Conservation (phyloP, 1,140 invertebrate genomes). For the Aphis gossypii region DNA sequence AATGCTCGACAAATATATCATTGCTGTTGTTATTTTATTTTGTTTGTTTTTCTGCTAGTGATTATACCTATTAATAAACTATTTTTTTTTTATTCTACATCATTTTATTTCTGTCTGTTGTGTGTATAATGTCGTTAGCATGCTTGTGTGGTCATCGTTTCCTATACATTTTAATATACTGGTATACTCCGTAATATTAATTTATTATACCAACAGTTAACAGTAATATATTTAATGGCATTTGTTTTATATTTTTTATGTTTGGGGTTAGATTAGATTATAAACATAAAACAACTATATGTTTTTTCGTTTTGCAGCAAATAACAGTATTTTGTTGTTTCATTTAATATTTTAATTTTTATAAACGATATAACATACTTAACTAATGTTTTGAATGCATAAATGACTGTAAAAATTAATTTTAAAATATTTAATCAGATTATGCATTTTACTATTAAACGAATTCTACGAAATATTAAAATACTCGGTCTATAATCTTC, state of each 20-base stretch:
- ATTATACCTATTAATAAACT: slow-evolving; percentile 28
- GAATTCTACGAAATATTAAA: too few species aligned
- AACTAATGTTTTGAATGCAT: neutral
- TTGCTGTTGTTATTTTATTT: slow-evolving; percentile 1
- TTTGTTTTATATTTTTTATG: slow-evolving; percentile 6
- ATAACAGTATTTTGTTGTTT: neutral
- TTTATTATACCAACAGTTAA: neutral
- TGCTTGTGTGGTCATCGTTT: neutral
- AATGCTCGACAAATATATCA: neutral
- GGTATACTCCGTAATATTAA: neutral
- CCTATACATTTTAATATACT: neutral
- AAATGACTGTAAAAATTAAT: neutral
- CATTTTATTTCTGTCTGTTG: neutral
- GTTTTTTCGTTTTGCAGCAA: neutral
- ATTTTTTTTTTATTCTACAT: neutral
- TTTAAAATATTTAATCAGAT: too few species aligned
- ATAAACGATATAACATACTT: neutral
- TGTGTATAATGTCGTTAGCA: neutral
- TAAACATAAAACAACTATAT: neutral
- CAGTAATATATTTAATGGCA: neutral
- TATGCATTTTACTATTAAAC: too few species aligned
- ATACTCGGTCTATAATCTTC: too few species aligned
- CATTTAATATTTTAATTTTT: neutral
- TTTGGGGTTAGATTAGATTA: neutral
- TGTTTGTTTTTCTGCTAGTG: neutral